A percentile compares a stretch with the other conserved stretches of the same genome.
These are phyloP conservation scores for Chelonia mydas DNA, from an alignment of 2,797 vertebrate species.

Conservation along the genomic window DNA sequence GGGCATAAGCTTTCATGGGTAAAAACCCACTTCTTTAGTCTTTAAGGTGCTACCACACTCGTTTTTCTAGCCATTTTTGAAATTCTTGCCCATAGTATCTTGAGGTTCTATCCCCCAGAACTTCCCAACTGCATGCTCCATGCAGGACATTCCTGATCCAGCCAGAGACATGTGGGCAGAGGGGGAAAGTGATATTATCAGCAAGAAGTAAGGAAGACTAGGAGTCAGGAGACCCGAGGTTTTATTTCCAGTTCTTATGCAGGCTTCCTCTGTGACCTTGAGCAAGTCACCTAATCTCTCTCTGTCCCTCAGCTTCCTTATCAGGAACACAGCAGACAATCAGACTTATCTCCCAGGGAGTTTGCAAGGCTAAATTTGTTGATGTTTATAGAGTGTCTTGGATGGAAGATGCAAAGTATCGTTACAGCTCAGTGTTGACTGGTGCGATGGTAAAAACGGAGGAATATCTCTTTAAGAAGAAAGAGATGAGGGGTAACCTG, in stretches of 20 bases:
- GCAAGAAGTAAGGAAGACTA: not conserved
- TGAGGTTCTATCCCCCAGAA: rapidly evolving
- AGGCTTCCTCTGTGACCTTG: not conserved
- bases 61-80: not conserved
- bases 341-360: not conserved
- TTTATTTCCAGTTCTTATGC: not conserved
- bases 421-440: not conserved
- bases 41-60: too few relatives aligned
- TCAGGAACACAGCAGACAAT: not conserved
- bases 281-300: not conserved
- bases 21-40: too few relatives aligned
- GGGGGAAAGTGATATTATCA: not conserved
- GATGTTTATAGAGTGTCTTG: not conserved
- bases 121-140: not conserved
- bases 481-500: not conserved
- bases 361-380: not conserved
- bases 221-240: not conserved
- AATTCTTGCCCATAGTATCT: not conserved
- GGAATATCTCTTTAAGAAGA: not conserved
- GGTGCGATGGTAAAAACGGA: not conserved
- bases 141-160: not conserved
- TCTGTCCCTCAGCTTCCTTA: not conserved
- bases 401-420: not conserved
- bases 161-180: rapidly evolving
- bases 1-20: too few relatives aligned